A percentile compares a stretch with the other conserved stretches of the same genome.
These are phyloP conservation scores for Eristalinus aeneus DNA, from an alignment of 2,888 invertebrate species.

Conservation along the genomic window DNA sequence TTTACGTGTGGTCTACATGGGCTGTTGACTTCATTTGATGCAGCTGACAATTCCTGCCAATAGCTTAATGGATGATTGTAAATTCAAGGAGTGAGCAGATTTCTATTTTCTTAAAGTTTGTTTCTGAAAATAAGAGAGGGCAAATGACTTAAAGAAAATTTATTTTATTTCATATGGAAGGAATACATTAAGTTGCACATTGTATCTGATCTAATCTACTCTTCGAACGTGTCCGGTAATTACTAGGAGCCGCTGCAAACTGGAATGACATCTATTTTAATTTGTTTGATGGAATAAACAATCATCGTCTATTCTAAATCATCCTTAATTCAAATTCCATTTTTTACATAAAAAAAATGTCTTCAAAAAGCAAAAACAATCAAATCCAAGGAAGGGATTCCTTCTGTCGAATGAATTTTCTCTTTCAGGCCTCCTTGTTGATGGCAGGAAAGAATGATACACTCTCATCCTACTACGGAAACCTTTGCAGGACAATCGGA, in stretches of 20 bases:
- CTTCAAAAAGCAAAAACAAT: slow-evolving; percentile 30
- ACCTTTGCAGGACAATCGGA: slow-evolving; percentile 77
- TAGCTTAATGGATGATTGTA: too few relatives aligned
- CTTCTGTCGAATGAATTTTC: slow-evolving; percentile 78
- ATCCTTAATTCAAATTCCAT: background rate
- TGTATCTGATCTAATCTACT: too few relatives aligned
- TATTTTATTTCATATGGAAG: too few relatives aligned
- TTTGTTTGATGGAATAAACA: background rate
- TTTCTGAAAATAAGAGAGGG: too few relatives aligned
- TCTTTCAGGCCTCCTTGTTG: slow-evolving; percentile 79
- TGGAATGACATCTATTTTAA: background rate
- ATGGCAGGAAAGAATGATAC: slow-evolving; percentile 77
- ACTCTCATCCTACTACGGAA: slow-evolving; percentile 78
- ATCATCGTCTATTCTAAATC: too few relatives aligned
- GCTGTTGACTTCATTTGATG: background rate
- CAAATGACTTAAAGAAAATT: too few relatives aligned
- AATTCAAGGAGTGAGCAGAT: too few relatives aligned
- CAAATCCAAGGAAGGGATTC: slow-evolving; percentile 74
- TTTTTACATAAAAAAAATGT: slow-evolving; percentile 15
- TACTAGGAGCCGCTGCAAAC: background rate
- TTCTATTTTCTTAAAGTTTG: too few relatives aligned
- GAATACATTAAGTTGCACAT: too few relatives aligned
- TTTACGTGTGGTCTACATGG: background rate
- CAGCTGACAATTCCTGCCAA: too few relatives aligned
- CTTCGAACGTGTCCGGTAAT: too few relatives aligned